A percentile compares a stretch with the other conserved stretches of the same genome.
phyloP scores from a whole-genome alignment of 2,113 vertebrate genomes.

The Dipodomys ordii region DNA sequence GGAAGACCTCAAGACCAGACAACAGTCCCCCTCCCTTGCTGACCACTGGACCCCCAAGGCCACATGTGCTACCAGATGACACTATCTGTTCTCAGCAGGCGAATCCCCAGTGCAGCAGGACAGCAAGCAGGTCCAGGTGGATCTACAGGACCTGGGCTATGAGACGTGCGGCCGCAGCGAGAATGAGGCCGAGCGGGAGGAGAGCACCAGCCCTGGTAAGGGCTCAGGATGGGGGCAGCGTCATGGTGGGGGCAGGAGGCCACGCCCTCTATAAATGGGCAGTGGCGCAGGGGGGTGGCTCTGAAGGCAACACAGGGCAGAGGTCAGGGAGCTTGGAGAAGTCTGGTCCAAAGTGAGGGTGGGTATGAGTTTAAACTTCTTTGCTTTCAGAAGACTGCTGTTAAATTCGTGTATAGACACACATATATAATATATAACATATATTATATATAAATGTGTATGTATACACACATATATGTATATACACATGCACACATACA shows the following conservation, averaged over 20 bases:
- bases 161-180: slow-evolving; percentile 97
- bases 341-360: neutral
- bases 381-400: neutral
- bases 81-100: slow-evolving; percentile 81
- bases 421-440: too few species aligned
- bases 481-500: too few species aligned
- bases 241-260: neutral
- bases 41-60: too few species aligned
- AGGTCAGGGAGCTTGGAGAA: neutral
- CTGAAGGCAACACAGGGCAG: neutral
- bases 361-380: neutral
- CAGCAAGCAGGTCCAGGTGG: slow-evolving; percentile 94
- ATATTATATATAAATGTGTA: too few species aligned
- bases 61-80: too few species aligned
- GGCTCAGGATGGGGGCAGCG: rapidly evolving
- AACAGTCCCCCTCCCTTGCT: neutral
- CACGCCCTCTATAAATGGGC: neutral
- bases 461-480: too few species aligned
- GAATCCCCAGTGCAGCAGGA: slow-evolving; percentile 89
- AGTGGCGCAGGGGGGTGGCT: neutral
- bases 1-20: neutral
- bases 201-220: slow-evolving; percentile 95
- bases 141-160: slow-evolving; percentile 96
- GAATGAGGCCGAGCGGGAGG: slow-evolving; percentile 94
- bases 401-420: neutral